phyloP scores from a whole-genome alignment of 2,888 invertebrate genomes.

The Limnephilus lunatus region DNA sequence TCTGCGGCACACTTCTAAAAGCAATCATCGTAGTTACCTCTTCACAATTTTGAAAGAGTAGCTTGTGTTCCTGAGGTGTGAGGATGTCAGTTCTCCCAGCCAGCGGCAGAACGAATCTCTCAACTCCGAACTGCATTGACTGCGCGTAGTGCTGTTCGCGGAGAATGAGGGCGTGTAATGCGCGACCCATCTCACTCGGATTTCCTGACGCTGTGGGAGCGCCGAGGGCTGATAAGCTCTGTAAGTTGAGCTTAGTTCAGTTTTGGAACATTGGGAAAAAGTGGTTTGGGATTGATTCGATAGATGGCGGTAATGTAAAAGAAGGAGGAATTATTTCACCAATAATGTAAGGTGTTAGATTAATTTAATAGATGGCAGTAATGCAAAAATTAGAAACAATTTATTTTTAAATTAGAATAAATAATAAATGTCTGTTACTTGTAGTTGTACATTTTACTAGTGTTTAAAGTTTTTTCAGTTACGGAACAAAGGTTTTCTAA shows the following conservation, averaged over 20 bases:
- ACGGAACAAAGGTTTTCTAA: neutral
- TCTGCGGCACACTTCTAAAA: conserved; percentile 60
- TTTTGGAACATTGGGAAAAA: neutral
- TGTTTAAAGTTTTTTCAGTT: neutral
- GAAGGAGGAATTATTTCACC: neutral
- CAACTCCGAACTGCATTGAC: conserved; percentile 86
- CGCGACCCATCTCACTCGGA: conserved; percentile 71
- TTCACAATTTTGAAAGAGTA: conserved; percentile 90
- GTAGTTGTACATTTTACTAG: too few relatives aligned
- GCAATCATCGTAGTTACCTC: conserved; percentile 76
- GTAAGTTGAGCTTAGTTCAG: conserved; percentile 5
- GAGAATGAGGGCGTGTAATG: conserved; percentile 85
- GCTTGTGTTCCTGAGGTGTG: conserved; percentile 85
- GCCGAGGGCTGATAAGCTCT: conserved; percentile 62
- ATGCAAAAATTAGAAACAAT: neutral
- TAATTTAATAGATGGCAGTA: neutral
- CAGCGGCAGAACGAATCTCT: conserved; percentile 86
- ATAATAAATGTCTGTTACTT: too few relatives aligned
- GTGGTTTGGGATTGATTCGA: neutral
- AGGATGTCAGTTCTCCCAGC: conserved; percentile 87
- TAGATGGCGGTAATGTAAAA: neutral
- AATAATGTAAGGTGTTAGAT: neutral
- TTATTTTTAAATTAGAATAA: too few relatives aligned
- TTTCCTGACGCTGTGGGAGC: conserved; percentile 48
- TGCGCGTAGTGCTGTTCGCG: conserved; percentile 89